Conservation (phyloP, 2,888 invertebrate species). For the Hipparchia sbordonii region DNA sequence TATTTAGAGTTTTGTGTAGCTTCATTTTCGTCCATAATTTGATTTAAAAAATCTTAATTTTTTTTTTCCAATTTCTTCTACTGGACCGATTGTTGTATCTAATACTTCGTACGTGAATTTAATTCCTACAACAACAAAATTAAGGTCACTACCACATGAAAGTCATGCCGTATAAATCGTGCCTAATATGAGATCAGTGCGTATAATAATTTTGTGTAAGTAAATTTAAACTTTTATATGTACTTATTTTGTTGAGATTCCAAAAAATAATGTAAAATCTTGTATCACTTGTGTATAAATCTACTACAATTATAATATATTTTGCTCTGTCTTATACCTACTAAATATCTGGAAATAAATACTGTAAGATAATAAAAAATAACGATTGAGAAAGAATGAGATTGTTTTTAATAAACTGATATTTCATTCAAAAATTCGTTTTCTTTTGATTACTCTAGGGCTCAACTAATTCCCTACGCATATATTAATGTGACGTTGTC, state of each 20-base stretch:
- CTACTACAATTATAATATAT: conserved; percentile 25
- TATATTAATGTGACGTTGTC: too few relatives aligned
- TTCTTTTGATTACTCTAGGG: not conserved
- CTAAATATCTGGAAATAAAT: conserved; percentile 27
- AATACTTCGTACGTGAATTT: too few relatives aligned
- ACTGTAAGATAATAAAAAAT: conserved; percentile 10
- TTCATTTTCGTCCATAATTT: too few relatives aligned
- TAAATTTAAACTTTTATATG: not conserved
- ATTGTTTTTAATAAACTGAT: conserved; percentile 33
- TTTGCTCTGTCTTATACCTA: conserved; percentile 26
- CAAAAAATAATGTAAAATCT: not conserved
- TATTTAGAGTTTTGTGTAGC: too few relatives aligned
- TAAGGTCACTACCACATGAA: too few relatives aligned
- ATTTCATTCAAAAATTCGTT: conserved; percentile 25
- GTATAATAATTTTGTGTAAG: not conserved
- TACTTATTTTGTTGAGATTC: not conserved
- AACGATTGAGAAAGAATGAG: conserved; percentile 27
- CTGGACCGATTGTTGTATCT: too few relatives aligned
- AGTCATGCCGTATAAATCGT: too few relatives aligned
- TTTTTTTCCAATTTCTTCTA: too few relatives aligned
- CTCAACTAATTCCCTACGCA: not conserved
- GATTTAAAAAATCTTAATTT: too few relatives aligned
- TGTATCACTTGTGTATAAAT: conserved; percentile 7
- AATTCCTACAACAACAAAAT: too few relatives aligned
- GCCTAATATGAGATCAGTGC: not conserved